phyloP scores from a whole-genome alignment of 2,797 vertebrate genomes.

The Chelon auratus region DNA sequence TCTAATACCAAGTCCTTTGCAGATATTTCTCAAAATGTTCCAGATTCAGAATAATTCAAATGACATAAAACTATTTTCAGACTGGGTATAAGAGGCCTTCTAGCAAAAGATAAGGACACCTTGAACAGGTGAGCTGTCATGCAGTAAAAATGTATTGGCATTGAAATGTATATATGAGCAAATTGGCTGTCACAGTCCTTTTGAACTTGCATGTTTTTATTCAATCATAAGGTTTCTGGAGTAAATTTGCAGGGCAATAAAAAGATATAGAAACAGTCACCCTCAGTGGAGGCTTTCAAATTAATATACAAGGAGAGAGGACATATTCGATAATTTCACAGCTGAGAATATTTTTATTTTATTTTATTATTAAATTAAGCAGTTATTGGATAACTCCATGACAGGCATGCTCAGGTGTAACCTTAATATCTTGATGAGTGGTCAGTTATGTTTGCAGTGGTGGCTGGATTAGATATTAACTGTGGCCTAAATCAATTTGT shows the following conservation, averaged over 20 bases:
- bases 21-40: neutral
- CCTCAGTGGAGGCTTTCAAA: neutral
- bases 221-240: too few species aligned
- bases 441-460: slow-evolving; percentile 87
- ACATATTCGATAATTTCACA: too few species aligned
- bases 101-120: neutral
- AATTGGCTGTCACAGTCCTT: neutral
- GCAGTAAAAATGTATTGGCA: neutral
- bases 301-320: neutral
- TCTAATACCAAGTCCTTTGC: neutral
- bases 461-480: slow-evolving; percentile 87
- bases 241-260: neutral
- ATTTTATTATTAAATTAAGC: slow-evolving; percentile 15
- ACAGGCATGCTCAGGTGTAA: slow-evolving; percentile 83
- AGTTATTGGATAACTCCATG: slow-evolving; percentile 11
- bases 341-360: too few species aligned
- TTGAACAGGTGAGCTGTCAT: neutral
- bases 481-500: slow-evolving; percentile 87
- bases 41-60: neutral
- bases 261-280: neutral
- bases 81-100: neutral
- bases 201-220: neutral
- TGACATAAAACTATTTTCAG: neutral
- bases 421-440: slow-evolving; percentile 89
- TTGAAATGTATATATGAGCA: neutral